A percentile compares a stretch with the other conserved stretches of the same genome.
Evolutionary conservation across 2,113 vertebrate species (phyloP).

Genomic region (Rousettus leschenaultii): DNA sequence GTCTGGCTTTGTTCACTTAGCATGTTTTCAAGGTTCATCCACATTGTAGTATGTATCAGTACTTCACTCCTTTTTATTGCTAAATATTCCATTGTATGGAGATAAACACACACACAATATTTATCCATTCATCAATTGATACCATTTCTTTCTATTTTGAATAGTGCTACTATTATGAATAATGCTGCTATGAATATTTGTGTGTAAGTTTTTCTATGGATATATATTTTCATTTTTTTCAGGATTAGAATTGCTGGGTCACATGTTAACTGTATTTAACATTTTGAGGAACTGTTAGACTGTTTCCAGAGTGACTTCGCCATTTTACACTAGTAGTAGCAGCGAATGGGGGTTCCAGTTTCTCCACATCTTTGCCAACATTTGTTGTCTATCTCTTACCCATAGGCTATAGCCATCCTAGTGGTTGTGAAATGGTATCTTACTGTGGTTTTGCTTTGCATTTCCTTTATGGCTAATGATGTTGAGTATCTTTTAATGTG

Average conservation of each 20-base stretch:
- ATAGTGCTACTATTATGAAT: background rate
- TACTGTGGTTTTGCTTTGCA: background rate
- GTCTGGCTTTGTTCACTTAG: background rate
- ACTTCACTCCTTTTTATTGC: background rate
- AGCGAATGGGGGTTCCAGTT: background rate
- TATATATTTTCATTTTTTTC: background rate
- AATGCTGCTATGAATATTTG: background rate
- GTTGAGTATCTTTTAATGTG: background rate
- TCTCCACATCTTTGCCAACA: background rate
- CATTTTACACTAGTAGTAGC: background rate
- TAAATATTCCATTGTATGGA: background rate
- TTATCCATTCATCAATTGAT: background rate
- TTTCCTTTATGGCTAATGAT: background rate
- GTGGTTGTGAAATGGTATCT: background rate
- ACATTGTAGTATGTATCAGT: background rate
- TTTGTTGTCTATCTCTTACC: background rate
- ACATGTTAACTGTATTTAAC: background rate
- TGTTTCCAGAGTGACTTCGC: background rate
- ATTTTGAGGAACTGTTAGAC: background rate
- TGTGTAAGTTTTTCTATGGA: background rate
- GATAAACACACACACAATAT: background rate
- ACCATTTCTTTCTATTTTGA: background rate
- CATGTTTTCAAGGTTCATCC: background rate
- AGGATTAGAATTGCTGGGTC: background rate
- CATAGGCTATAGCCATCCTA: background rate